Percentiles rank a stretch among this genome's conserved stretches.
Evolutionary conservation across 92 coral and sea anemone species (phyloP).

Genomic region (Zoanthus gigantus): DNA sequence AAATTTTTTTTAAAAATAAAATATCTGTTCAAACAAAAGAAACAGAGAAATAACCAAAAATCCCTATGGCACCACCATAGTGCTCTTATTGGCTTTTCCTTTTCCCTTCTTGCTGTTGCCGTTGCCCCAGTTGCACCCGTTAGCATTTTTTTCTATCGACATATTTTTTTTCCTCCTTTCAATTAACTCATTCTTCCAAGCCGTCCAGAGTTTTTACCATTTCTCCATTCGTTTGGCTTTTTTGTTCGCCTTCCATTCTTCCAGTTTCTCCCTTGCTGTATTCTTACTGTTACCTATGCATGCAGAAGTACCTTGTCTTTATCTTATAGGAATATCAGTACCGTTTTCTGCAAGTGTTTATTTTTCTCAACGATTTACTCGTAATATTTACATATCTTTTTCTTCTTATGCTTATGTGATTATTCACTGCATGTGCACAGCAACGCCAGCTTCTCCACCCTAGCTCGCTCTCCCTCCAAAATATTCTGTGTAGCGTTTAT

Average conservation of each 20-base stretch:
- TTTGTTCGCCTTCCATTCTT: too few species aligned
- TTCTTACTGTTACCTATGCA: conserved; percentile 9
- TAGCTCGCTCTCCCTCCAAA: neutral
- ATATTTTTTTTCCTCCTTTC: too few species aligned
- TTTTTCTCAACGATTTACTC: too few species aligned
- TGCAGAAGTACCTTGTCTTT: neutral
- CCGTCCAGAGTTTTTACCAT: too few species aligned
- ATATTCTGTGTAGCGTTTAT: neutral
- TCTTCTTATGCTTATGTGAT: neutral
- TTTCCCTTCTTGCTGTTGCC: neutral
- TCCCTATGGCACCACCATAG: too few species aligned
- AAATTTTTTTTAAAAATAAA: too few species aligned
- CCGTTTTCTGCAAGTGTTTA: too few species aligned
- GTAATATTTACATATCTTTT: neutral
- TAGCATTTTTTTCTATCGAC: neutral
- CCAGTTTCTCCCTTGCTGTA: neutral
- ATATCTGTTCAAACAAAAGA: too few species aligned
- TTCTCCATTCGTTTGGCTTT: too few species aligned
- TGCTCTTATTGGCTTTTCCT: neutral
- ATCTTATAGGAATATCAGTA: too few species aligned
- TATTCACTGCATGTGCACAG: neutral
- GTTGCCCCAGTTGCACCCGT: neutral
- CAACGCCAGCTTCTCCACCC: neutral
- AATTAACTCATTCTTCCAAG: too few species aligned
- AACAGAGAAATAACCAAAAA: too few species aligned